These are phyloP conservation scores for Tyria jacobaeae DNA, from an alignment of 2,888 invertebrate species.

Conservation along the genomic window DNA sequence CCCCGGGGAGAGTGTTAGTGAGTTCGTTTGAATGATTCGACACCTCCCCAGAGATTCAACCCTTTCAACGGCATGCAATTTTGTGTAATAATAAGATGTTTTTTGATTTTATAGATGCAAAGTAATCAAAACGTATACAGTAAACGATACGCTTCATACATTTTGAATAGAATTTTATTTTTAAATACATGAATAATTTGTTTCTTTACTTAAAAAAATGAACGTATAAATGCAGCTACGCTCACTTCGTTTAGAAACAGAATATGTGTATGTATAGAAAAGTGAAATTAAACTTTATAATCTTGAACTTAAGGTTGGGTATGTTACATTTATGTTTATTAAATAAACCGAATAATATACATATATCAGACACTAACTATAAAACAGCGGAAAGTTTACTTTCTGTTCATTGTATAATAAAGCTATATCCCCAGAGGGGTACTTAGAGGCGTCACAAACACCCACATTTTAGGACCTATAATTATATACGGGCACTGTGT, in stretches of 20 bases:
- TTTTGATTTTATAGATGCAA: constrained; percentile 10
- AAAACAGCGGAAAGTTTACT: too few relatives aligned
- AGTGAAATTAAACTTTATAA: not conserved
- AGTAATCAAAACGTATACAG: not conserved
- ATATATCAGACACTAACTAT: too few relatives aligned
- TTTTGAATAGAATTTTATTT: not conserved
- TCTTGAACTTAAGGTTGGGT: too few relatives aligned
- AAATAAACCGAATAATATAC: too few relatives aligned
- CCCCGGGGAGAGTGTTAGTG: constrained; percentile 77
- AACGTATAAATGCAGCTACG: not conserved
- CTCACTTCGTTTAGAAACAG: too few relatives aligned
- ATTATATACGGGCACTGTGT: too few relatives aligned
- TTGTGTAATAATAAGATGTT: constrained; percentile 61
- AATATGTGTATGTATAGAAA: not conserved
- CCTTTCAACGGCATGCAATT: constrained; percentile 72
- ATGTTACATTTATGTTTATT: too few relatives aligned
- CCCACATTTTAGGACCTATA: too few relatives aligned
- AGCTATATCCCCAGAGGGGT: too few relatives aligned
- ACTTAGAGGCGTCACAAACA: too few relatives aligned
- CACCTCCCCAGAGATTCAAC: constrained; percentile 79
- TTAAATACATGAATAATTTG: not conserved
- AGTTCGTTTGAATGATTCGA: constrained; percentile 83
- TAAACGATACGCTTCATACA: constrained; percentile 2
- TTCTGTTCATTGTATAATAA: too few relatives aligned
- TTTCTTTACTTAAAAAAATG: not conserved